phyloP scores from a whole-genome alignment of 2,888 invertebrate species.

The Drepana falcataria region DNA sequence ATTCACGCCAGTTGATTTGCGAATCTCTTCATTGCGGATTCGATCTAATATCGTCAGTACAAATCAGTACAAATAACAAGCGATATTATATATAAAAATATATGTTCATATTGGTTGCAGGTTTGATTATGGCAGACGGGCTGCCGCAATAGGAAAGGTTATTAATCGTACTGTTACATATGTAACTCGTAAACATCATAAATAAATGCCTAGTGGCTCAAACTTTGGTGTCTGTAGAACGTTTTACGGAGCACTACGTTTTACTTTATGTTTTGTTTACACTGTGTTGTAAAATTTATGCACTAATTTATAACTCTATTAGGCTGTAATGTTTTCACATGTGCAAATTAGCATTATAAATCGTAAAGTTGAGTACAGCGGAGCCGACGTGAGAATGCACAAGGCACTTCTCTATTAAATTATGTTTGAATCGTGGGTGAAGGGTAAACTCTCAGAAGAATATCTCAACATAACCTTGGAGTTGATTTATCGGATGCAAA shows the following conservation, averaged over 20 bases:
- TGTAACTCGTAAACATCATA: too few species aligned
- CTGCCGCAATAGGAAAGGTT: too few species aligned
- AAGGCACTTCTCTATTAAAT: neutral
- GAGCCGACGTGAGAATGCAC: neutral
- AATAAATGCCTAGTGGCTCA: too few species aligned
- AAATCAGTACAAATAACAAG: too few species aligned
- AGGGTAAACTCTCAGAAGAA: constrained; percentile 28
- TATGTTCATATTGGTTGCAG: too few species aligned
- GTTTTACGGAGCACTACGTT: neutral
- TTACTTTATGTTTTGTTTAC: neutral
- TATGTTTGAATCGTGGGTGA: constrained; percentile 8
- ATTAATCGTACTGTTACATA: too few species aligned
- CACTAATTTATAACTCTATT: neutral
- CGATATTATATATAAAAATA: too few species aligned
- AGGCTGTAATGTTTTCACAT: neutral
- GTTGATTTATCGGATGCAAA: constrained; percentile 43
- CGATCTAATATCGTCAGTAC: too few species aligned
- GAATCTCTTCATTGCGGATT: too few species aligned
- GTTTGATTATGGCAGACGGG: too few species aligned
- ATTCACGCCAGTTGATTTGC: too few species aligned
- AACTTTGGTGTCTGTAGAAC: too few species aligned
- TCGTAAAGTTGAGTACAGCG: neutral
- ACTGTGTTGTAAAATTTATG: neutral
- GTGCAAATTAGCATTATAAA: neutral
- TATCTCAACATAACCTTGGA: constrained; percentile 38